Evolutionary conservation across 2,113 vertebrate genomes (phyloP), one percentile per base, ranked within the genome.

Genomic region (Taxidea taxus): DNA sequence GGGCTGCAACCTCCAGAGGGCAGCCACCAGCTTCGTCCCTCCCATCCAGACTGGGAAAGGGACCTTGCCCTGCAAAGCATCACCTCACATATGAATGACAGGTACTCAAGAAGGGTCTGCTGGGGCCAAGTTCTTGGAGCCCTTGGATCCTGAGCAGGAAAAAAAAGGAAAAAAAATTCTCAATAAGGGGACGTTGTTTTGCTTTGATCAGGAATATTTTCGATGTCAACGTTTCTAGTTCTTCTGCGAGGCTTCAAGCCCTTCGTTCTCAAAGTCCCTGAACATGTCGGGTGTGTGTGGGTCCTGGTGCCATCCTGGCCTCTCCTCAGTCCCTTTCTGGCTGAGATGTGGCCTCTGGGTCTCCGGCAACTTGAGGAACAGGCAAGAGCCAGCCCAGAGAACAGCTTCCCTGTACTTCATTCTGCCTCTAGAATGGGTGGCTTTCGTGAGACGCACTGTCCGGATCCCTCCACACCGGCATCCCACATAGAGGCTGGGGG

Each of bases 301-400:
- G 25, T 42, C 3, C 1, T 7, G 2, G 18, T 1, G 0, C 0
- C 1, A 6, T 4, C 7, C 20, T 1, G 27, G 18, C 62, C 23
- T 81, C 49, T 56, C 42, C 15, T 20, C 44, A 64, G 14, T 31
- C 29, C 20, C 58, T 39, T 84, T 81, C 56, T 64, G 1, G 23
- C 42, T 25, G 20, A 66, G 72, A 62, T 10, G 0, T 8, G 7
- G 23, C 34, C 16, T 6, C 7, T 18, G 13, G 47, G 56, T 81
- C 56, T 11, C 4, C 5, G 39, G 13, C 0, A 12, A 39, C 25
- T 66, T 56, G n/a, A 29, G 64, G 31, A 37, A 64, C 70, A 25
- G 34, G 5, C 54, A 66, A 27, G 27, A 44, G 2, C 6, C 49
- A 37, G 58, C 1, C 13, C 27, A 44, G 54, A 62, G 31, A 10